phyloP scores from a whole-genome alignment of 2,797 vertebrate genomes.

The Ibycter americanus region DNA sequence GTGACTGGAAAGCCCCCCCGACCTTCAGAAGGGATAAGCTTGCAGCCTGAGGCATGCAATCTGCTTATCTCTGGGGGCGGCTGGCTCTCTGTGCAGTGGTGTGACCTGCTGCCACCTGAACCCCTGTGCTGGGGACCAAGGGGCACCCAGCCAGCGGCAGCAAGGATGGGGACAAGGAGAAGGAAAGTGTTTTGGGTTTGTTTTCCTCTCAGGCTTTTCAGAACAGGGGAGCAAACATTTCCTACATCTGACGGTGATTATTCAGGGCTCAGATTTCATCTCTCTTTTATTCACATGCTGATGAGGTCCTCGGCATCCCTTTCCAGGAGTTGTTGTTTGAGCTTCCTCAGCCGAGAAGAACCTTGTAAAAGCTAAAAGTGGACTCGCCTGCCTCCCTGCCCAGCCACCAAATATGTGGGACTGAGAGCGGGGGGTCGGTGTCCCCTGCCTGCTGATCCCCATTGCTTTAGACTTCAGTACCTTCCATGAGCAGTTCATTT shows the following conservation, averaged over 20 bases:
- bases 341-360: background rate
- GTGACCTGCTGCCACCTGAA: no score
- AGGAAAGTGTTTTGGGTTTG: background rate
- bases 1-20: background rate
- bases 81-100: fast-evolving
- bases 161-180: background rate
- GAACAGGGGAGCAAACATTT: conserved; percentile 7
- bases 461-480: fast-evolving
- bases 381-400: background rate
- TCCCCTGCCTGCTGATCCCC: background rate
- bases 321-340: background rate
- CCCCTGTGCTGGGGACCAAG: background rate
- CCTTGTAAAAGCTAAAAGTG: background rate
- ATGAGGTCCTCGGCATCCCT: background rate
- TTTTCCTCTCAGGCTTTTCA: background rate
- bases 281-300: conserved; percentile 18
- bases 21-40: background rate
- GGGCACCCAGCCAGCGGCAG: background rate
- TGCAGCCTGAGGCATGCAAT: background rate
- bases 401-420: fast-evolving
- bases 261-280: conserved; percentile 17
- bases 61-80: background rate
- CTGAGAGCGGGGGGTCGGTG: background rate
- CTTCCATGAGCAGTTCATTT: fast-evolving
- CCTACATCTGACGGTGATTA: background rate